These are phyloP conservation scores for Pristionchus entomophagus DNA, from an alignment of 2,888 invertebrate species.

Conservation along the genomic window DNA sequence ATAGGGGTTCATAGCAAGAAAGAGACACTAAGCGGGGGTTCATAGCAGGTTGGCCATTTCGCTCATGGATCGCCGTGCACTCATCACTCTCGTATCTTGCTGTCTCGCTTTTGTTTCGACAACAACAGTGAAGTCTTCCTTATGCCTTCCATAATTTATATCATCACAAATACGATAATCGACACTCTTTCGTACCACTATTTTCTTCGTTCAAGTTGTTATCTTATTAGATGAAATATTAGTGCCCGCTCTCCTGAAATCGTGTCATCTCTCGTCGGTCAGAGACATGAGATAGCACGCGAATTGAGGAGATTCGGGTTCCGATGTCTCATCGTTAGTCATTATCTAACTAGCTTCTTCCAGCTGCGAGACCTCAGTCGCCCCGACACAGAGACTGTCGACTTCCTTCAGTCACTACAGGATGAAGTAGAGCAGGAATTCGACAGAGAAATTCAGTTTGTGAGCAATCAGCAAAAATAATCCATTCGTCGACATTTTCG, in stretches of 20 bases:
- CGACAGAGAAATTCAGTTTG: slow-evolving; percentile 40
- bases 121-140: background rate
- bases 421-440: slow-evolving; percentile 12
- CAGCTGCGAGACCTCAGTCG: slow-evolving; percentile 43
- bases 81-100: background rate
- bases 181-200: too few relatives aligned
- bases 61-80: background rate
- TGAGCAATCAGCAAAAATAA: background rate
- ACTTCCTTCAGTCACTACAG: background rate
- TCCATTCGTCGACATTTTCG: background rate
- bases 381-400: background rate
- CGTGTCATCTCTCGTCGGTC: too few relatives aligned
- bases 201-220: background rate
- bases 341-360: background rate
- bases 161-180: background rate
- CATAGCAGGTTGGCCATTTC: too few relatives aligned
- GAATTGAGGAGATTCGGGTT: too few relatives aligned
- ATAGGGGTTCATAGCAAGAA: too few relatives aligned
- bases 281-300: too few relatives aligned
- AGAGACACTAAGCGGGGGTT: too few relatives aligned
- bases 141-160: background rate
- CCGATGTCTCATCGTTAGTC: background rate
- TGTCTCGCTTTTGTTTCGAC: background rate
- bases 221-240: background rate
- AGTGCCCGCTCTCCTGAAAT: background rate